Conservation (phyloP, 2,888 invertebrate genomes). For the Athalia circularis region DNA sequence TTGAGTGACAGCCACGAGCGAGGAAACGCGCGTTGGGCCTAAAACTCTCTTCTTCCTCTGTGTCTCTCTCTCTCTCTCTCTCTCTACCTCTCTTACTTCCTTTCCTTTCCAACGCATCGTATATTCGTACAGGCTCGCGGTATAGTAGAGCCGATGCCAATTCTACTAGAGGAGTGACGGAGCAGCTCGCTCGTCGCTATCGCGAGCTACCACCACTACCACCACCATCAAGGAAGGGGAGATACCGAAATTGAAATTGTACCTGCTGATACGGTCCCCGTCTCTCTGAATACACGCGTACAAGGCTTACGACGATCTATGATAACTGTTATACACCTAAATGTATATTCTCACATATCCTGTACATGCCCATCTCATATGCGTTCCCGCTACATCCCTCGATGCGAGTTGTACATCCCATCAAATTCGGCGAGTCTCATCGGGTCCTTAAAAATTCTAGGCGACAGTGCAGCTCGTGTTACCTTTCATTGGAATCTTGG, state of each 20-base stretch:
- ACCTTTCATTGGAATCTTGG: too few relatives aligned
- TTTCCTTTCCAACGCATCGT: neutral
- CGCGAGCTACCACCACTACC: neutral
- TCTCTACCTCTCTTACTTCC: slow-evolving; percentile 29
- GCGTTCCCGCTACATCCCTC: neutral
- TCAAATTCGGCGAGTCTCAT: too few relatives aligned
- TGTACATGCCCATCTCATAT: too few relatives aligned
- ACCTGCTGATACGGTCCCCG: slow-evolving; percentile 56
- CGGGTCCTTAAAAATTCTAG: too few relatives aligned
- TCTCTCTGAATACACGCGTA: slow-evolving; percentile 20
- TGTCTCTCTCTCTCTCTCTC: slow-evolving; percentile 19
- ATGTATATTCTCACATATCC: neutral
- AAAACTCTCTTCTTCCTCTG: slow-evolving; percentile 36
- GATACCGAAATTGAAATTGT: slow-evolving; percentile 69
- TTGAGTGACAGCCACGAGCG: slow-evolving; percentile 71
- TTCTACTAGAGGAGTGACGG: slow-evolving; percentile 20
- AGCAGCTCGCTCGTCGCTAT: slow-evolving; percentile 32
- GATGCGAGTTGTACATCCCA: too few relatives aligned
- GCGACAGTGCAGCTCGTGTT: too few relatives aligned
- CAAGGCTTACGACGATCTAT: slow-evolving; percentile 20
- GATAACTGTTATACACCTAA: slow-evolving; percentile 14
- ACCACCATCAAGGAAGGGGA: slow-evolving; percentile 56
- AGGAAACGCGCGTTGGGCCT: slow-evolving; percentile 61
- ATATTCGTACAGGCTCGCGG: slow-evolving; percentile 34
- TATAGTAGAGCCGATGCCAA: neutral